phyloP scores from a whole-genome alignment of 2,888 invertebrate genomes.

The Leptinotarsa tumamoca region DNA sequence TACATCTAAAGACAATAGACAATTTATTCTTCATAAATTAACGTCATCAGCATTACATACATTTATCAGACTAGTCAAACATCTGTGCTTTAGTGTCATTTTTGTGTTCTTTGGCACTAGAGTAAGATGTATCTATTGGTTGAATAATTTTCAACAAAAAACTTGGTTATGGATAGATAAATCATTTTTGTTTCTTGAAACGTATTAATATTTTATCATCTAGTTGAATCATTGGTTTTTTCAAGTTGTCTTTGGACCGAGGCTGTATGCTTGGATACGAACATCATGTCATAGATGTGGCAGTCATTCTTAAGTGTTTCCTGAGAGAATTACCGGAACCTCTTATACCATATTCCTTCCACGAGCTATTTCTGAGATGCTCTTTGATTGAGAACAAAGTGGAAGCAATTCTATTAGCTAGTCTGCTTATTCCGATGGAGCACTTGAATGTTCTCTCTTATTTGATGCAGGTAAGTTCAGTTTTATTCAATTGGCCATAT shows the following conservation, averaged over 20 bases:
- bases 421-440: constrained; percentile 79
- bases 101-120: no score
- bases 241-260: constrained; percentile 76
- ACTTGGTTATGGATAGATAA: no score
- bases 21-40: no score
- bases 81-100: no score
- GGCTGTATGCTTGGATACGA: constrained; percentile 78
- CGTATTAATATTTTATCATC: no score
- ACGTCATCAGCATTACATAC: no score
- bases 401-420: constrained; percentile 75
- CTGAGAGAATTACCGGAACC: constrained; percentile 88
- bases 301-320: constrained; percentile 87
- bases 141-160: no score
- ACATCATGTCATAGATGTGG: constrained; percentile 86
- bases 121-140: no score
- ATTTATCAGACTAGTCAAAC: no score
- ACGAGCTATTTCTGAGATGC: constrained; percentile 82
- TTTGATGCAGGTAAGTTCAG: constrained; percentile 77
- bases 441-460: constrained; percentile 85
- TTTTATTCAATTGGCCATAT: not conserved
- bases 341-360: constrained; percentile 78
- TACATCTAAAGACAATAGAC: no score
- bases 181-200: no score
- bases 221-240: constrained; percentile 36
- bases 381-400: constrained; percentile 71